Percentiles rank a stretch among this genome's conserved stretches.
These are phyloP conservation scores for Lepidostoma basale DNA, from an alignment of 1,140 invertebrate species.

Conservation along the genomic window DNA sequence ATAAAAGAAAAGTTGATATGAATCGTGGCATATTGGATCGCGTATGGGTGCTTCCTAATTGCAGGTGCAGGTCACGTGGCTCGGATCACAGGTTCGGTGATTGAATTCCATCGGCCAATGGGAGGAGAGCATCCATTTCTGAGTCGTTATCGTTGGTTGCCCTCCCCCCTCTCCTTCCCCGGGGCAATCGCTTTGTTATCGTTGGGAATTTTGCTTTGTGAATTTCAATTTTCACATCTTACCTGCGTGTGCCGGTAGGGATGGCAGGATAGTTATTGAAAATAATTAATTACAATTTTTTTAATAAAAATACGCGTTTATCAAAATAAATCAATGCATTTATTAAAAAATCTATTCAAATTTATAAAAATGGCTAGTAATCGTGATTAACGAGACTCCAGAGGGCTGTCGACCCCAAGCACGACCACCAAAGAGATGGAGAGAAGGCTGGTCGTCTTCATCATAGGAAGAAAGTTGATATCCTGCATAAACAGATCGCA, in stretches of 20 bases:
- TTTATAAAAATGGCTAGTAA: no score
- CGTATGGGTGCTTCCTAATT: conserved; percentile 27
- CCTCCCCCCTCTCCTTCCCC: not conserved
- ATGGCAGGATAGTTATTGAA: no score
- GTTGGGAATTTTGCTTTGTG: conserved; percentile 36
- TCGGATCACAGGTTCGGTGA: conserved; percentile 33
- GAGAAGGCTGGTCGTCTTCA: no score
- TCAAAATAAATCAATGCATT: no score
- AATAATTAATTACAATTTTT: no score
- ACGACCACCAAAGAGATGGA: no score
- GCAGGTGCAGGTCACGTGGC: conserved; percentile 40
- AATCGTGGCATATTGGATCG: conserved; percentile 18
- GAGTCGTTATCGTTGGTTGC: conserved; percentile 32
- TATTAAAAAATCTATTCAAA: no score
- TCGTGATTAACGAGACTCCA: no score
- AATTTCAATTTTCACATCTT: conserved; percentile 39
- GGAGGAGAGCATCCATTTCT: conserved; percentile 36
- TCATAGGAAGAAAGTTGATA: no score
- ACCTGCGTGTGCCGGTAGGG: conserved; percentile 2
- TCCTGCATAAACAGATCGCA: no score
- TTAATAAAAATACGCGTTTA: no score
- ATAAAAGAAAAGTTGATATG: conserved; percentile 18
- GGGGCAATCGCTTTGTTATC: conserved; percentile 42
- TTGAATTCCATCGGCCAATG: conserved; percentile 41
- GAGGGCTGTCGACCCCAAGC: no score